These are phyloP conservation scores for Cephus cinctus DNA, from an alignment of 1,140 invertebrate genomes.

Conservation along the genomic window DNA sequence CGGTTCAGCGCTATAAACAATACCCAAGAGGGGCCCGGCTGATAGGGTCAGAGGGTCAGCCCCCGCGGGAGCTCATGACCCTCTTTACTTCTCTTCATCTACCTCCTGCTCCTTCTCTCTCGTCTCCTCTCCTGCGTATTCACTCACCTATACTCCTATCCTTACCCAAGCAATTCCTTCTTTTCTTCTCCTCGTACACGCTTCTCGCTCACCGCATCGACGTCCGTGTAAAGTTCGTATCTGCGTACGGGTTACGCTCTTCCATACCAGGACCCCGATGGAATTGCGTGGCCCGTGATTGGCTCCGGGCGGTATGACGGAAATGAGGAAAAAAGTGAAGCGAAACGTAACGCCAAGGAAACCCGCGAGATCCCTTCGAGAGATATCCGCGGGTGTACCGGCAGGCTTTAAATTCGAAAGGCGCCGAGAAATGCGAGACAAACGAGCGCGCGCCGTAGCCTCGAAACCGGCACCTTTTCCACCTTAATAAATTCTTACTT, in stretches of 20 bases:
- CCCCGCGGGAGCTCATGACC: slow-evolving; percentile 51
- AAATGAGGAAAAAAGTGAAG: too few species aligned
- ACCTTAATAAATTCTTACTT: slow-evolving; percentile 32
- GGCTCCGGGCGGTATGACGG: slow-evolving; percentile 17
- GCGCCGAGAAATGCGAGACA: not conserved
- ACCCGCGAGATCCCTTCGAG: slow-evolving; percentile 40
- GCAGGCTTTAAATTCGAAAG: slow-evolving; percentile 33
- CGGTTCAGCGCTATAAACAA: slow-evolving; percentile 46
- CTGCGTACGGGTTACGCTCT: not conserved
- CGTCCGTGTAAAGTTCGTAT: not conserved
- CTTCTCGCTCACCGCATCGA: too few species aligned
- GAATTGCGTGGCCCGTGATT: not conserved
- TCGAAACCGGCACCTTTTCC: slow-evolving; percentile 32
- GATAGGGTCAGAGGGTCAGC: slow-evolving; percentile 48
- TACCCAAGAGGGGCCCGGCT: slow-evolving; percentile 40
- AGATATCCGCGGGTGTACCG: slow-evolving; percentile 38
- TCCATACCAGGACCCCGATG: not conserved
- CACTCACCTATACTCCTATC: not conserved
- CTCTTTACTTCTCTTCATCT: slow-evolving; percentile 38
- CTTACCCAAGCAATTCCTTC: not conserved
- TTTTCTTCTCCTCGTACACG: not conserved
- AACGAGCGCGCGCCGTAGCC: slow-evolving; percentile 21
- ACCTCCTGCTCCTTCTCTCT: slow-evolving; percentile 5
- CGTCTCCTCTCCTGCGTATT: slow-evolving; percentile 23
- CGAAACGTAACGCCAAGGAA: too few species aligned